Conservation (phyloP, 2,888 invertebrate species). For the Amorpha juglandis region DNA sequence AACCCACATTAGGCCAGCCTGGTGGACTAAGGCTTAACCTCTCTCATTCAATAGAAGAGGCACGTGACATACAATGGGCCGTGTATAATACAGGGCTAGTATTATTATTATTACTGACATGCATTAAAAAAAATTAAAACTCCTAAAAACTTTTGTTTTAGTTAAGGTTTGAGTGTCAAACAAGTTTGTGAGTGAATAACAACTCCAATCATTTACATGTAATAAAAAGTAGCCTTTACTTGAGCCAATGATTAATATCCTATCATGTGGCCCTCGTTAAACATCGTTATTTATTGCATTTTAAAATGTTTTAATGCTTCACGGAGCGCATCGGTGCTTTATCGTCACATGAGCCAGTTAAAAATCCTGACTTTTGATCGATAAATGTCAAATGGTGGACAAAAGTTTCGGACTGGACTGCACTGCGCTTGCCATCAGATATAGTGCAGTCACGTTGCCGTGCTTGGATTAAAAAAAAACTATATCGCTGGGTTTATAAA, state of each 20-base stretch:
- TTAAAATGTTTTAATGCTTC: conserved; percentile 80
- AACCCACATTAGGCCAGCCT: too few species aligned
- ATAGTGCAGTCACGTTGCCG: too few species aligned
- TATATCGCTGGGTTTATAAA: too few species aligned
- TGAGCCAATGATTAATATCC: conserved; percentile 73
- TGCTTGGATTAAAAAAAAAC: too few species aligned
- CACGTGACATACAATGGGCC: too few species aligned
- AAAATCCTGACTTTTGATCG: conserved; percentile 44
- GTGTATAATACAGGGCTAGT: too few species aligned
- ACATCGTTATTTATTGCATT: conserved; percentile 78
- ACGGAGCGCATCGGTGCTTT: conserved; percentile 35
- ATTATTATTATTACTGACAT: too few species aligned
- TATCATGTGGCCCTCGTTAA: conserved; percentile 72
- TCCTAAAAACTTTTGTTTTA: conserved; percentile 16
- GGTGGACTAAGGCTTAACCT: too few species aligned
- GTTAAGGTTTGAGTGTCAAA: too few species aligned
- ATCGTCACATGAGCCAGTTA: conserved; percentile 35
- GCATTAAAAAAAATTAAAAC: too few species aligned
- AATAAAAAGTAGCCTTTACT: conserved; percentile 77
- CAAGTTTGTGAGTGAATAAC: conserved; percentile 23
- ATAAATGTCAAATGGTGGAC: conserved; percentile 41
- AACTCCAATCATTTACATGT: conserved; percentile 75
- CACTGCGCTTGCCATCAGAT: too few species aligned
- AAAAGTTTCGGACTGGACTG: not conserved
- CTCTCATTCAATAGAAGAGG: too few species aligned